These are phyloP conservation scores for Heliconius nattereri DNA, from an alignment of 1,140 invertebrate genomes.

Conservation along the genomic window DNA sequence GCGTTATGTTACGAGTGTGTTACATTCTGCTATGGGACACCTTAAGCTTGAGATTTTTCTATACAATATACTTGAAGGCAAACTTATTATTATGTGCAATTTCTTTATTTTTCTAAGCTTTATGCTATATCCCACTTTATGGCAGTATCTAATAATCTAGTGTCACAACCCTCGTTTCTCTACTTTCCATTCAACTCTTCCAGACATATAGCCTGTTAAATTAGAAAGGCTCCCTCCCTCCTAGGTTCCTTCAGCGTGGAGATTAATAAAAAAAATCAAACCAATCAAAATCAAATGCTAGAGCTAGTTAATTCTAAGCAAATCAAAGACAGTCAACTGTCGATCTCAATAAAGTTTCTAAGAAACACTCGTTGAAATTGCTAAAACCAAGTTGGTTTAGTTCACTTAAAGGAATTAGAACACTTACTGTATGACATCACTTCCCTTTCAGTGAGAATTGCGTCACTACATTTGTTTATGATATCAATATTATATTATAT, in stretches of 20 bases:
- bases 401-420: constrained; percentile 12
- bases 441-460: neutral
- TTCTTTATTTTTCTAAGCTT: neutral
- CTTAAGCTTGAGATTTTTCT: constrained; percentile 10
- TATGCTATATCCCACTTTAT: too few relatives aligned
- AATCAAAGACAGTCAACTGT: neutral
- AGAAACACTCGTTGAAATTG: constrained; percentile 3
- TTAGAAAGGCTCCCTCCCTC: too few relatives aligned
- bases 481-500: too few relatives aligned
- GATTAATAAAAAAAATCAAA: too few relatives aligned
- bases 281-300: neutral
- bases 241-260: too few relatives aligned
- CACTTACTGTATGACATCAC: constrained; percentile 15
- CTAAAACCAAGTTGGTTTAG: constrained; percentile 5
- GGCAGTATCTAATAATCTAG: neutral
- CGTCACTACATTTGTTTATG: neutral
- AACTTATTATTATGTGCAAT: neutral
- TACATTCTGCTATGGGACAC: neutral
- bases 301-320: neutral
- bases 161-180: neutral
- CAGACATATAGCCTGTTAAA: neutral
- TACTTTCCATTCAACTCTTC: neutral
- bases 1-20: neutral
- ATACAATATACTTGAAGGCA: neutral
- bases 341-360: constrained; percentile 10